These are phyloP conservation scores for Nasua narica DNA, from an alignment of 2,797 vertebrate genomes.

Conservation along the genomic window DNA sequence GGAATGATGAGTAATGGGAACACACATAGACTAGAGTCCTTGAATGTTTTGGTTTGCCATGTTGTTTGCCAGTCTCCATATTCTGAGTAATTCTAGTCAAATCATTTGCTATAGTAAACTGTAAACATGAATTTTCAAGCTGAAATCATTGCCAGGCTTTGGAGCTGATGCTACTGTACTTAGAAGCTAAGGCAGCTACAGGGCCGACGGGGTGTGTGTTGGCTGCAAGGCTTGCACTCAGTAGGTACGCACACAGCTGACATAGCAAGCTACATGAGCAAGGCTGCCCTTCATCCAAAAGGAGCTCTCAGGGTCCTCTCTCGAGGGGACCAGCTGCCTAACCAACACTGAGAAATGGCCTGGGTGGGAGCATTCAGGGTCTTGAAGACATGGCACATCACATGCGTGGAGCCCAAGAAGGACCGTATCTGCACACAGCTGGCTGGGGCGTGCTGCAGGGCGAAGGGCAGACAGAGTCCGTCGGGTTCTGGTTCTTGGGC, in stretches of 20 bases:
- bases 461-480: no score
- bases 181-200: background rate
- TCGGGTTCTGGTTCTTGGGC: background rate
- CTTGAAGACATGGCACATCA: background rate
- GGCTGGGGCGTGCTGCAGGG: fast-evolving
- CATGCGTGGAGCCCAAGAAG: background rate
- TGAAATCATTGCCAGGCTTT: background rate
- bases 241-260: background rate
- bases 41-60: background rate
- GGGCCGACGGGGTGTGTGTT: background rate
- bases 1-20: background rate
- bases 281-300: background rate
- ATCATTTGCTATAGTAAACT: background rate
- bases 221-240: no score
- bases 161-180: background rate
- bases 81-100: background rate
- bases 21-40: background rate
- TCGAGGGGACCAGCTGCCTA: background rate
- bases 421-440: background rate
- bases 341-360: background rate
- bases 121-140: background rate
- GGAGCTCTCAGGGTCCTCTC: background rate
- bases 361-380: background rate
- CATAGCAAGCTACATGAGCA: background rate
- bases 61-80: background rate